A percentile compares a stretch with the other conserved stretches of the same genome.
Conservation (phyloP, 92 coral and sea anemone species). For the Phymanthus crucifer region DNA sequence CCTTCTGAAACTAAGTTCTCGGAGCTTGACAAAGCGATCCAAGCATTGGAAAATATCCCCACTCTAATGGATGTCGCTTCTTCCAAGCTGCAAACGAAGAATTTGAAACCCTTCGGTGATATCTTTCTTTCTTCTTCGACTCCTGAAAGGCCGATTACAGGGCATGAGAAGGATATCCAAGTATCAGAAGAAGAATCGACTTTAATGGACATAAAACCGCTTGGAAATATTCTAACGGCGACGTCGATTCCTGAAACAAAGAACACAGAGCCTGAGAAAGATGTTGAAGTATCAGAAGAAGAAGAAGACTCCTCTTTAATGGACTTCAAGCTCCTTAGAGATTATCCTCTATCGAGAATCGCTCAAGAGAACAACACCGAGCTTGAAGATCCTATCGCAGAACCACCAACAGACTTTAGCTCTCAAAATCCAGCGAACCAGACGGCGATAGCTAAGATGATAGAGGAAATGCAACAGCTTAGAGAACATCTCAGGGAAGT, state of each 20-base stretch:
- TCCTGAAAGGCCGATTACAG: neutral
- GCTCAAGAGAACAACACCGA: neutral
- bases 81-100: too few relatives aligned
- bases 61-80: too few relatives aligned
- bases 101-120: too few relatives aligned
- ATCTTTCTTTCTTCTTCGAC: too few relatives aligned
- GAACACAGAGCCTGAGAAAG: neutral
- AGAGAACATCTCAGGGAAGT: neutral
- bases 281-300: neutral
- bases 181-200: neutral
- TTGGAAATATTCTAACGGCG: conserved; percentile 11
- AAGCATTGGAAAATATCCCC: too few relatives aligned
- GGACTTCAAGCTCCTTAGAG: too few relatives aligned
- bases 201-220: neutral
- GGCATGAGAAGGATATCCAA: neutral
- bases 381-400: neutral
- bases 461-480: neutral
- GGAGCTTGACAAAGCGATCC: too few relatives aligned
- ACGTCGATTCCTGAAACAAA: conserved; percentile 3
- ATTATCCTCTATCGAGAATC: too few relatives aligned
- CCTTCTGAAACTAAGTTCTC: too few relatives aligned
- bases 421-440: neutral
- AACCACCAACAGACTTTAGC: neutral
- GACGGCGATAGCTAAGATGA: neutral
- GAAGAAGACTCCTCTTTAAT: too few relatives aligned